These are phyloP conservation scores for Morpho achilles DNA, from an alignment of 2,888 invertebrate species.

Conservation along the genomic window DNA sequence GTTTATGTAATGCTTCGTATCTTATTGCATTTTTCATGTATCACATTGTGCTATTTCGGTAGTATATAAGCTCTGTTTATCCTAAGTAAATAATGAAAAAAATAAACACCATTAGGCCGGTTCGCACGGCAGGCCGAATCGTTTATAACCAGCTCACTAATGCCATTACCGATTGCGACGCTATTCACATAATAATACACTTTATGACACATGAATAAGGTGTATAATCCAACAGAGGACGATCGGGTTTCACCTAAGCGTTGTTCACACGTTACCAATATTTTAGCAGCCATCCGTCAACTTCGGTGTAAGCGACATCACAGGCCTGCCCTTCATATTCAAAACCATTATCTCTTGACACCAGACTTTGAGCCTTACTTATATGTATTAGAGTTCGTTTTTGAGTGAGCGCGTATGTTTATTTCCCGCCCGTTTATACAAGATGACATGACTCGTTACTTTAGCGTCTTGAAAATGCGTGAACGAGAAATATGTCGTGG, in stretches of 20 bases:
- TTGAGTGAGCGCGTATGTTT: neutral
- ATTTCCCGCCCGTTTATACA: slow-evolving; percentile 12
- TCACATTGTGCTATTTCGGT: too few relatives aligned
- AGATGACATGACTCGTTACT: slow-evolving; percentile 12
- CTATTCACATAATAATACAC: neutral
- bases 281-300: slow-evolving; percentile 28
- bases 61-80: neutral
- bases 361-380: neutral
- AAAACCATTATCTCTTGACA: slow-evolving; percentile 4
- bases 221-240: neutral
- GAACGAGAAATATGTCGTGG: slow-evolving; percentile 8
- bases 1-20: too few relatives aligned
- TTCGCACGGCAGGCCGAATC: slow-evolving; percentile 16
- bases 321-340: slow-evolving; percentile 15
- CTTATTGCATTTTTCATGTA: too few relatives aligned
- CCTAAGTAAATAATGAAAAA: too few relatives aligned
- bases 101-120: neutral
- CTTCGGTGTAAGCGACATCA: slow-evolving; percentile 22
- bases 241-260: slow-evolving; percentile 5
- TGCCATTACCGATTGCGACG: slow-evolving; percentile 5
- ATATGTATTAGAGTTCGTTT: neutral
- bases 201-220: slow-evolving; percentile 4
- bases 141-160: slow-evolving; percentile 21
- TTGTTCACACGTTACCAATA: slow-evolving; percentile 24
- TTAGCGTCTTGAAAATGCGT: slow-evolving; percentile 8